Percentiles rank a stretch among this genome's conserved stretches.
These are phyloP conservation scores for Gymnarchus niloticus DNA, from an alignment of 2,113 vertebrate species.

Conservation along the genomic window DNA sequence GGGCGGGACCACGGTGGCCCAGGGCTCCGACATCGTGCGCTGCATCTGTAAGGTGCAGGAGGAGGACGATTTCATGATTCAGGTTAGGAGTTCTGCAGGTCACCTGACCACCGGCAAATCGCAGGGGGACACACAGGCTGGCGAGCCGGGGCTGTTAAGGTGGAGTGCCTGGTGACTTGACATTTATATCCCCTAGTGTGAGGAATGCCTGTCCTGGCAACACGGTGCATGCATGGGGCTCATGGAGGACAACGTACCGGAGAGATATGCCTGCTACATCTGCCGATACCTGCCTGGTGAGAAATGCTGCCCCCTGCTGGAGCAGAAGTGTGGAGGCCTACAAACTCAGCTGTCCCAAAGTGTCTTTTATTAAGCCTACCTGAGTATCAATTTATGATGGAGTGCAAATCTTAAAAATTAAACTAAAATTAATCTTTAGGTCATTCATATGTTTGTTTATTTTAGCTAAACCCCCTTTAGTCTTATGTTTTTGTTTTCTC, in stretches of 20 bases:
- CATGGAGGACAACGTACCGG: conserved; percentile 88
- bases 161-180: neutral
- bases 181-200: conserved; percentile 66
- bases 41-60: conserved; percentile 93
- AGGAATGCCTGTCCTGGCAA: conserved; percentile 95
- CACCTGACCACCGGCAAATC: neutral
- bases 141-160: neutral
- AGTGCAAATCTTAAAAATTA: neutral
- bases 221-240: conserved; percentile 96
- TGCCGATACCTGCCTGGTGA: conserved; percentile 92
- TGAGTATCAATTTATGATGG: neutral
- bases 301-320: neutral
- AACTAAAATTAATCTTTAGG: neutral
- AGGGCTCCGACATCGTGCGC: conserved; percentile 81
- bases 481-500: too few species aligned
- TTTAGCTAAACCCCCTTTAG: too few species aligned
- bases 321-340: neutral
- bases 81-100: conserved; percentile 61
- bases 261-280: conserved; percentile 88
- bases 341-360: neutral
- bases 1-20: conserved; percentile 59
- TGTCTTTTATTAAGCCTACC: neutral
- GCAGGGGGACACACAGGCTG: neutral
- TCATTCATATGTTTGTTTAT: too few species aligned
- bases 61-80: conserved; percentile 99